Base-by-base conservation (phyloP, 2,888 invertebrate genomes). In the Trissonchulus latispiculum region DNA sequence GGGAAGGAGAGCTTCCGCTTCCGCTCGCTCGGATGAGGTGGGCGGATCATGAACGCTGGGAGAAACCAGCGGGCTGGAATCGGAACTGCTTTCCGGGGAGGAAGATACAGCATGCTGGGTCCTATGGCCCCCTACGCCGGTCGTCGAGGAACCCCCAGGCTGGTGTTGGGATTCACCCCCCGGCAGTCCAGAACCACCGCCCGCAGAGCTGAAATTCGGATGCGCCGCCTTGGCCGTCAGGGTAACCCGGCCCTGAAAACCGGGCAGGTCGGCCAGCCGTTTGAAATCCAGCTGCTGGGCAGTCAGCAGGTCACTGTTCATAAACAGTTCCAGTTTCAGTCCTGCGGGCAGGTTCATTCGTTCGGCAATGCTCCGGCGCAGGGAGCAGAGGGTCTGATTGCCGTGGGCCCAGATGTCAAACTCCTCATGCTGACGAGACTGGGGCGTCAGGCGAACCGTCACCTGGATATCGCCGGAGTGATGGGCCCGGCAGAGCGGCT, bases 381-480 rank as follows among this genome's bases (percentile, higher is more conserved):
- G 87, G 48, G 92, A 90, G 72, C 91, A 91, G 78, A 96, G 86
- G 1, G 95, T 95, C 83, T 96, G 95, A 84, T 96, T 95, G 75
- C 91, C 91, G 85, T 96, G 96, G 66, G 95, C 93, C 83, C 89
- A 90, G 75, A 96, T 86, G 83, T 96, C 95, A 79, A 94, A 87
- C 81, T 96, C 95, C 77, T 96, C 95, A 71, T 31, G 35, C 66
- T 48, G 48, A 8, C 48, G 8, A 23, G 48, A 23, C 48, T 8
- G 8, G 8, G 48, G 8, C 23, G 48, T 15, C 48, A 48, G 48
- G n/a, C 69, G 69, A 32, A 68, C 69, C 33, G 72, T 3, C 70
- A 72, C 73, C 32, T 48, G 18, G 68, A 75, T 68, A 29, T 66
- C 72, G 15, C 59, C 35, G 23, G 75, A 75, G 8, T 36, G 48